Conservation (phyloP, 2,888 invertebrate species). For the Andricus curvator region DNA sequence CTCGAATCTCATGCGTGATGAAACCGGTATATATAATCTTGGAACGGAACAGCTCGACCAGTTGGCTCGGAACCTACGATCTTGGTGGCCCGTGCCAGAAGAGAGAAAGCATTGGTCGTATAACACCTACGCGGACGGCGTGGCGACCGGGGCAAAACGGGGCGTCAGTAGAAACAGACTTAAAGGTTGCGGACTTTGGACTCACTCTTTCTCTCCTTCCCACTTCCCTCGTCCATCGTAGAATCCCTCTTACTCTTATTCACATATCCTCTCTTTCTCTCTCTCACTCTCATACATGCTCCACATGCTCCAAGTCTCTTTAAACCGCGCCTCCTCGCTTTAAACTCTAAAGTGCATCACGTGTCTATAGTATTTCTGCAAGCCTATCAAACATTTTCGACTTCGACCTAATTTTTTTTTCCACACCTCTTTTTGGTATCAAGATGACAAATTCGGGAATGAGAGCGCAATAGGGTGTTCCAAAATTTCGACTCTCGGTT, state of each 20-base stretch:
- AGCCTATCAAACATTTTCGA: slow-evolving; percentile 21
- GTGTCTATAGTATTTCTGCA: slow-evolving; percentile 1
- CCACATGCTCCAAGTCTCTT: slow-evolving; percentile 15
- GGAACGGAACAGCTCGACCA: slow-evolving; percentile 37
- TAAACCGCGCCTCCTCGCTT: background rate
- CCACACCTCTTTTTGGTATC: background rate
- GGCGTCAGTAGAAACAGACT: slow-evolving; percentile 17
- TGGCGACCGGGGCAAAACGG: background rate
- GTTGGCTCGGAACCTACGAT: slow-evolving; percentile 36
- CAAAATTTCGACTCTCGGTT: too few relatives aligned
- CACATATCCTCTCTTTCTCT: background rate
- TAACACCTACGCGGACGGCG: slow-evolving; percentile 7
- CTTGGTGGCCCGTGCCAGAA: slow-evolving; percentile 16
- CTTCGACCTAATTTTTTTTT: background rate
- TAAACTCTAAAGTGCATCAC: slow-evolving; percentile 30
- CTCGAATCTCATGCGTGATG: slow-evolving; percentile 12
- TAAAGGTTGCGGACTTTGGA: slow-evolving; percentile 40
- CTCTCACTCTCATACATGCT: background rate
- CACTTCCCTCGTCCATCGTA: slow-evolving; percentile 2
- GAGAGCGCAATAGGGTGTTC: too few relatives aligned
- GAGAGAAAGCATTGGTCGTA: slow-evolving; percentile 23
- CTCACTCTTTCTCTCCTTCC: slow-evolving; percentile 3
- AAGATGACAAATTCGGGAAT: background rate
- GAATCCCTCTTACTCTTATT: slow-evolving; percentile 8
- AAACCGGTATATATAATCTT: slow-evolving; percentile 38